Conservation (phyloP, 2,888 invertebrate genomes). For the Dusona sp. region DNA sequence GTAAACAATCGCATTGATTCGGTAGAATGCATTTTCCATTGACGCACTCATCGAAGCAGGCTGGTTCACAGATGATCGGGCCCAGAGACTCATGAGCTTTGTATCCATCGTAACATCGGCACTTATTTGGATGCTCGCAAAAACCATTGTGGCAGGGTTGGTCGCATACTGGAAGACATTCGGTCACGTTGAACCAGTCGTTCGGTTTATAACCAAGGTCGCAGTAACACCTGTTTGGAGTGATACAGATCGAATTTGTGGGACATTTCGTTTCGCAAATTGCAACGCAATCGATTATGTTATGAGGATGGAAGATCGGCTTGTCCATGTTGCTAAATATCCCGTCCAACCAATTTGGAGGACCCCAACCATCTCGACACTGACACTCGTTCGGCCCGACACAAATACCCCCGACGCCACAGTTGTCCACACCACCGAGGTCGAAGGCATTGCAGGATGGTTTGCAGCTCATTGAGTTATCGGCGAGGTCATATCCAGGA, state of each 20-base stretch:
- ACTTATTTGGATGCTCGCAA: slow-evolving; percentile 60
- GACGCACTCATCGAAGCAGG: slow-evolving; percentile 80
- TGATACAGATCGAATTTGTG: slow-evolving; percentile 50
- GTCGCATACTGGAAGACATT: slow-evolving; percentile 64
- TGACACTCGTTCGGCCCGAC: slow-evolving; percentile 46
- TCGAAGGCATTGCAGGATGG: slow-evolving; percentile 29
- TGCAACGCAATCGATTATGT: slow-evolving; percentile 34
- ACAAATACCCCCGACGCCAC: slow-evolving; percentile 47
- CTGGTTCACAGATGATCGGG: slow-evolving; percentile 53
- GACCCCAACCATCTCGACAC: slow-evolving; percentile 60
- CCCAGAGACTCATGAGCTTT: background rate
- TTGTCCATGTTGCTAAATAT: background rate
- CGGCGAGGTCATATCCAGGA: slow-evolving; percentile 79
- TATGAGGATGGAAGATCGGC: background rate
- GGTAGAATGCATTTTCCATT: slow-evolving; percentile 83
- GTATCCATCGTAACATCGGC: slow-evolving; percentile 61
- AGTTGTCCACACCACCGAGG: slow-evolving; percentile 10
- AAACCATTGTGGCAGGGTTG: slow-evolving; percentile 49
- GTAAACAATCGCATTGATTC: slow-evolving; percentile 83
- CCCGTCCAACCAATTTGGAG: background rate
- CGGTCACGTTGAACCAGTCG: background rate
- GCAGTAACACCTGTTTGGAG: slow-evolving; percentile 57
- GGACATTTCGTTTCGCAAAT: slow-evolving; percentile 49
- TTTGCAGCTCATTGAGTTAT: slow-evolving; percentile 30
- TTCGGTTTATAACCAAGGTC: slow-evolving; percentile 39